Conservation (phyloP, 2,797 vertebrate species). For the Pteronotus mesoamericanus region DNA sequence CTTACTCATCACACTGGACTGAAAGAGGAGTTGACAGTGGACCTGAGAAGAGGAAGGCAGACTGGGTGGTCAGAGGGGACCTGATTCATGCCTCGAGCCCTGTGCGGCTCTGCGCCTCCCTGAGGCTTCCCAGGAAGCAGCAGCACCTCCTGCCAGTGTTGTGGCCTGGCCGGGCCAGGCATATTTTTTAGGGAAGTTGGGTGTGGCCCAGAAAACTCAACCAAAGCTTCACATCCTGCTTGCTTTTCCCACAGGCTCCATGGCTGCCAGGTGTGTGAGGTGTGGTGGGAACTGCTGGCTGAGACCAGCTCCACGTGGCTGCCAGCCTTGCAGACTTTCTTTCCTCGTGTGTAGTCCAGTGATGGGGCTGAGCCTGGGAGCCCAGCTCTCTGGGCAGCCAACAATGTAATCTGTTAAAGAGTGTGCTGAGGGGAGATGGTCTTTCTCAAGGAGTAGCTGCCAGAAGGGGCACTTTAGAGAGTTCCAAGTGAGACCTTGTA, state of each 20-base stretch:
- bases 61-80: neutral
- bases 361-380: neutral
- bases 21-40: neutral
- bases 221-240: neutral
- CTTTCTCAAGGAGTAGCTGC: neutral
- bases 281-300: neutral
- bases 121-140: neutral
- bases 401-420: accelerated
- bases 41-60: neutral
- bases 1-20: neutral
- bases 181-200: neutral
- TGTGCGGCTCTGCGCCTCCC: neutral
- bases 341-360: accelerated
- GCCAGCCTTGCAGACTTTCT: no score
- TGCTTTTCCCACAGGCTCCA: conserved; percentile 33
- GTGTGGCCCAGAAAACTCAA: neutral
- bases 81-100: neutral
- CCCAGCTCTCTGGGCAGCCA: neutral
- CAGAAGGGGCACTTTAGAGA: neutral
- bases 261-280: no score
- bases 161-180: neutral
- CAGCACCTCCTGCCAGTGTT: neutral
- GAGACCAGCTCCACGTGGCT: neutral
- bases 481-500: neutral
- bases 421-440: neutral